Percentiles rank a stretch among this genome's conserved stretches.
phyloP scores from a whole-genome alignment of 2,888 invertebrate species.

The Drosophila melanosoma region DNA sequence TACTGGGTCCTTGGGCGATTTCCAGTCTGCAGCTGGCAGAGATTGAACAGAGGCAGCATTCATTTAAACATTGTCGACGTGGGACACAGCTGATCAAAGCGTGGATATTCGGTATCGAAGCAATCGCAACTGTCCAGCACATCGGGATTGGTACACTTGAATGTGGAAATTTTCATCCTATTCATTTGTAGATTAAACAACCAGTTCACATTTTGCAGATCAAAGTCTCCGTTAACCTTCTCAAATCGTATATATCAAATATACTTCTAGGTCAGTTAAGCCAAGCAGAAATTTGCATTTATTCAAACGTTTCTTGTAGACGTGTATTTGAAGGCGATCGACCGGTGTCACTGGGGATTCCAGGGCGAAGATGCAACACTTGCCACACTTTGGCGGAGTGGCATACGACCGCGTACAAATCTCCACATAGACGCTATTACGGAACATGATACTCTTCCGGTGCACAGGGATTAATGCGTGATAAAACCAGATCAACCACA shows the following conservation, averaged over 20 bases:
- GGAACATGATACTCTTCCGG: slow-evolving; percentile 68
- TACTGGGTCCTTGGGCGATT: slow-evolving; percentile 82
- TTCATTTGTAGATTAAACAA: slow-evolving; percentile 41
- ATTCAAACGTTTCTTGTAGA: slow-evolving; percentile 82
- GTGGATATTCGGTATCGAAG: slow-evolving; percentile 51
- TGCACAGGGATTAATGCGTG: slow-evolving; percentile 29
- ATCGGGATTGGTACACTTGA: slow-evolving; percentile 47
- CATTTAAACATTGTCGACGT: slow-evolving; percentile 76
- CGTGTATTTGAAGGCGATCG: slow-evolving; percentile 78
- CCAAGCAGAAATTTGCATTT: slow-evolving; percentile 41
- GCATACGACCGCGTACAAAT: slow-evolving; percentile 72
- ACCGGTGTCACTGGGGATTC: slow-evolving; percentile 73
- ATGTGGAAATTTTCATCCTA: slow-evolving; percentile 50
- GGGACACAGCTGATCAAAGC: slow-evolving; percentile 77
- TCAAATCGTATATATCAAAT: slow-evolving; percentile 76
- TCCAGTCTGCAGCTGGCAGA: slow-evolving; percentile 78
- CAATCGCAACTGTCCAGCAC: slow-evolving; percentile 64
- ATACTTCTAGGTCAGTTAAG: slow-evolving; percentile 15
- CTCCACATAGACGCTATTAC: slow-evolving; percentile 81
- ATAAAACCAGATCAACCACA: slow-evolving; percentile 49
- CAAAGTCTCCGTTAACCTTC: slow-evolving; percentile 74
- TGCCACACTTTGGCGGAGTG: slow-evolving; percentile 72
- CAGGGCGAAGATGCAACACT: slow-evolving; percentile 81
- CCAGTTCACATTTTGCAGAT: slow-evolving; percentile 73
- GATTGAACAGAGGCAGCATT: slow-evolving; percentile 79